phyloP scores from a whole-genome alignment of 1,140 invertebrate species.

The Lordiphosa collinella region DNA sequence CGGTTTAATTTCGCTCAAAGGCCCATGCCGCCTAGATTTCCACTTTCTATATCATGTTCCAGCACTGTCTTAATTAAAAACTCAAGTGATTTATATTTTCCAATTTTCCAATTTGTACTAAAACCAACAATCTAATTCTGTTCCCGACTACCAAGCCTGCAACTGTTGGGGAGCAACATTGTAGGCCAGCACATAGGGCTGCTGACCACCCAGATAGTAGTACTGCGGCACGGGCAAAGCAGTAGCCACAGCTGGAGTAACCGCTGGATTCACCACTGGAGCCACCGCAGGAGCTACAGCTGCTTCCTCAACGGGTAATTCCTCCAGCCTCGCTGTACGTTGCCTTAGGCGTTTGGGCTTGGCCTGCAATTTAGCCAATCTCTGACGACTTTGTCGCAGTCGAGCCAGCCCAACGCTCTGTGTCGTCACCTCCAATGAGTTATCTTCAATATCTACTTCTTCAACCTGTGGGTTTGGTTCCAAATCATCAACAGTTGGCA shows the following conservation, averaged over 20 bases:
- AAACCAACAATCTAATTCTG: too few species aligned
- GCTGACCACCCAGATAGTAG: constrained; percentile 48
- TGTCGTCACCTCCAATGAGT: constrained; percentile 43
- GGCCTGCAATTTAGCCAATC: constrained; percentile 46
- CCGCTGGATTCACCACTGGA: background rate
- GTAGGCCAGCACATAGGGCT: constrained; percentile 52
- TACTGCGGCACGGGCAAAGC: constrained; percentile 30
- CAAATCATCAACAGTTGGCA: constrained; percentile 27
- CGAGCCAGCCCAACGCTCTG: constrained; percentile 30
- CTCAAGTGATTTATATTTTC: background rate
- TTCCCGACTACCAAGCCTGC: constrained; percentile 28
- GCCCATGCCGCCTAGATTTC: too few species aligned
- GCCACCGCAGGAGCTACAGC: constrained; percentile 15
- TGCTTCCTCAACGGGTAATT: constrained; percentile 35
- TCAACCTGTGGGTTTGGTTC: constrained; percentile 44
- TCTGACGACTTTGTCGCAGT: constrained; percentile 41
- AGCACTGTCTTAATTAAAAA: too few species aligned
- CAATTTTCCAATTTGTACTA: too few species aligned
- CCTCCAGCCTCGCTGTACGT: constrained; percentile 54
- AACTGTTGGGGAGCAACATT: constrained; percentile 45
- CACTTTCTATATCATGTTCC: too few species aligned
- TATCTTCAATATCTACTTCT: constrained; percentile 56
- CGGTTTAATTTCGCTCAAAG: too few species aligned
- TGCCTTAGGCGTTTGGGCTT: constrained; percentile 39
- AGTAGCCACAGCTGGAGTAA: constrained; percentile 8